Evolutionary conservation across 2,888 invertebrate species (phyloP), one percentile per base, ranked within the genome.

Genomic region (Drosophila pseudotalamancana): DNA sequence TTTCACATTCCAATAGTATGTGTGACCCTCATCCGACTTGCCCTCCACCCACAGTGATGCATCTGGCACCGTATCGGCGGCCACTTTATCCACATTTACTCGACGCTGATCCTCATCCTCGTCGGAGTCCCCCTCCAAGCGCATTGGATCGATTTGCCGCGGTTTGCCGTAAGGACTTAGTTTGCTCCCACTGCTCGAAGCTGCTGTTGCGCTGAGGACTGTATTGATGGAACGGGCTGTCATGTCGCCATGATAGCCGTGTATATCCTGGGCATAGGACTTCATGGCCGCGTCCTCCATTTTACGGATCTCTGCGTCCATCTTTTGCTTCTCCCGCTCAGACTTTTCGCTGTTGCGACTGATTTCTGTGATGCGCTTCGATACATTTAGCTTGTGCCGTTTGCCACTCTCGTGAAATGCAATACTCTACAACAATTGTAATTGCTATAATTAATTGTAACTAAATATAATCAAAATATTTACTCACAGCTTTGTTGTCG

Each of bases 371-470:
- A 99, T 94, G 66, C 95, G 95, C 88, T 96, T 96, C 60, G 95
- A 95, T 23, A 98, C 97, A 94, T 96, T 97, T 90, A 97, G 96
- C 90, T 98, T 96, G 91, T 99, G 98, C 25, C 96, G 93, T 89
- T 96, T 96, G 5, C 98, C 98, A 92, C 95, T 95, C 92, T 98
- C 98, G 90, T 99, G 98, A 89, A 98, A 98, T 70, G 97, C 96
- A 86, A 98, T 94, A 88, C 98, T 98, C 97, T 97, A 91, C 3
- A 23, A 12, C 1, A 12, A 5, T 14, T 14, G n/a, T n/a, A n/a
- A n/a, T n/a, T n/a, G n/a, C n/a, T n/a, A n/a, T 0, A 25, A 16
- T 11, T 6, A 21, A 37, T 16, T 43, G 8, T 21, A 9, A n/a
- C 2, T 0, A 4, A 4, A 37, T 46, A 3, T 1, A 0, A 6